Evolutionary conservation across 2,797 vertebrate species (phyloP), one percentile per base, ranked within the genome.

Genomic region (Sebastes trivittatus): DNA sequence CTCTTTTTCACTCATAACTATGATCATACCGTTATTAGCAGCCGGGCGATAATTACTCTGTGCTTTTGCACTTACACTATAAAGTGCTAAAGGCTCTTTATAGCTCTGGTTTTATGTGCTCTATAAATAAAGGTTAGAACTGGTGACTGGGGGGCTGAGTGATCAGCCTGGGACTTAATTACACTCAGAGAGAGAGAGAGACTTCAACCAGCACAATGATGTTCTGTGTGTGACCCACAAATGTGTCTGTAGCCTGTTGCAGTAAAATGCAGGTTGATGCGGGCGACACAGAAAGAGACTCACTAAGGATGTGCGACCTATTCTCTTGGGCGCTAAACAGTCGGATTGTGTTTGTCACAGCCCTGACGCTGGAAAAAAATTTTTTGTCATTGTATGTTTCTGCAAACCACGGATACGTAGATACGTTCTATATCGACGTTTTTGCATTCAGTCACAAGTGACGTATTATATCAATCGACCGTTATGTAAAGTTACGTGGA

Each of bases 71-170:
- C 54, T 70, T 70, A 36, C 30, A 36, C 32, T 25, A 30, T 36
- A 56, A 36, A 54, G 25, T 75, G 61, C 61, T 75, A 20, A 56
- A 65, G 32, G 59, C 72, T 64, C 22, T 38, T 75, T 75, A 25
- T 58, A 38, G 67, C 68, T 27, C 11, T n/a, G 54, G 55, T 42
- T 27, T 59, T 29, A 49, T 72, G 56, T 25, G 36, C 56, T 61
- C 36, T 60, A 42, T 59, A 60, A 72, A 59, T 72, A 61, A 60
- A 60, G 56, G 55, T 72, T 60, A 42, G 23, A 72, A 29, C 25
- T 61, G 70, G 25, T 46, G 36, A 61, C 70, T 30, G 6, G 8
- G 38, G 58, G 22, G 49, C 49, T 70, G 10, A 58, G 23, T 7
- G 54, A 38, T 58, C 55, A 59, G 7, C 68, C 34, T 27, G 18